Conservation (phyloP, 2,113 vertebrate genomes). For the Ancistrus triradiatus region DNA sequence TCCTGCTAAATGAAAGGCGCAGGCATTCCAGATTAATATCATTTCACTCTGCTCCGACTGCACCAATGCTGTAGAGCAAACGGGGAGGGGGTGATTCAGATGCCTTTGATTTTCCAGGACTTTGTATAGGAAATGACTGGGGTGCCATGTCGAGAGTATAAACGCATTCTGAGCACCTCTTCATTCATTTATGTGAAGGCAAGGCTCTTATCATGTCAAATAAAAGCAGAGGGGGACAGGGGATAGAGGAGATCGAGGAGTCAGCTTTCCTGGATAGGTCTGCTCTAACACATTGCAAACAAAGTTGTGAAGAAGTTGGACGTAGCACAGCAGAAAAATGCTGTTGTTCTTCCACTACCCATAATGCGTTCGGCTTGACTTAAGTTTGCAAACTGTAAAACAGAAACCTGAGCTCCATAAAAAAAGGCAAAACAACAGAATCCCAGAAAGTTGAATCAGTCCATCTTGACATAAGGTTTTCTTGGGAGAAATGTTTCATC, state of each 20-base stretch:
- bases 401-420: background rate
- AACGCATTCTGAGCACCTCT: slow-evolving; percentile 36
- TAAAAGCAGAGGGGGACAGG: slow-evolving; percentile 13
- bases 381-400: background rate
- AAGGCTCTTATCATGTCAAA: slow-evolving; percentile 33
- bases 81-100: slow-evolving; percentile 24
- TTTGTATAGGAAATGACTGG: background rate
- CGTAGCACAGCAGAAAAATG: too few relatives aligned
- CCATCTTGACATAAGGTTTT: too few relatives aligned
- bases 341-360: background rate
- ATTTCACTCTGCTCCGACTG: slow-evolving; percentile 63
- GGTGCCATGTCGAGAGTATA: slow-evolving; percentile 18
- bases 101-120: slow-evolving; percentile 34
- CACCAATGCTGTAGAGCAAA: slow-evolving; percentile 66
- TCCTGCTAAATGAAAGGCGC: slow-evolving; percentile 74
- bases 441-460: too few relatives aligned
- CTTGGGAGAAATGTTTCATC: too few relatives aligned
- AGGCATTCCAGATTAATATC: slow-evolving; percentile 78
- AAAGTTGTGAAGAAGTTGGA: background rate
- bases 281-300: background rate
- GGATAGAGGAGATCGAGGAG: slow-evolving; percentile 11
- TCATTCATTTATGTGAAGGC: slow-evolving; percentile 42
- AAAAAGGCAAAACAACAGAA: background rate
- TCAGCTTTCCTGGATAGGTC: background rate
- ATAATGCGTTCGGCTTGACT: too few relatives aligned